Base-by-base conservation (phyloP, 23 tunicate genomes). In the Halocynthia roretzi region DNA sequence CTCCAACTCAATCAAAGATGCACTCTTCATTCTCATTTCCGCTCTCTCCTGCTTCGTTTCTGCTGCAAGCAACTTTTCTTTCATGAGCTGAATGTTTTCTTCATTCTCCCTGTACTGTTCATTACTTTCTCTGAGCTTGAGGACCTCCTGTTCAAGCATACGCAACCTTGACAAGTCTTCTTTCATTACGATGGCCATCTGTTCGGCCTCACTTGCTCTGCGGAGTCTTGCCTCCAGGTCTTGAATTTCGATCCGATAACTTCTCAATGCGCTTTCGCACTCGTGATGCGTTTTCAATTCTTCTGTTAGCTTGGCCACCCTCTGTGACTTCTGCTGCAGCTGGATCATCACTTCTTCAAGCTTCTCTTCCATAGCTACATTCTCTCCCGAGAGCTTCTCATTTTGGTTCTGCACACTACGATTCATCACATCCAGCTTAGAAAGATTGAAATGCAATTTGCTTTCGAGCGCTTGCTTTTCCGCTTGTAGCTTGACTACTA, bases 51-150 rank as follows among this genome's bases (percentile, higher is more conserved):
- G 64, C 67, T 84, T 89, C 31, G 72, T 10, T 69, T 89, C 85
- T 6, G 61, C 74, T 0, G 85, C 75, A 12, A 79, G 10, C 12
- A 89, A 66, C 61, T 84, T 84, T 75, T 89, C 96, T 77, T 80
- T 76, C 54, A 89, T 58, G 14, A 89, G 79, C 12, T 48, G 71
- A 68, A 51, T 52, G 80, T 89, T 89, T 51, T 83, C 80, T 44
- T 76, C 81, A 48, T 83, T 80, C 53, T 82, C 81, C 44, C 80
- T 76, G 61, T 17, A 87, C 76, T 7, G 9, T 54, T 54, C 78
- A 6, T 74, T 74, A 22, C 56, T 53, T 54, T 54, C 64, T 1
- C 64, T 20, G 20, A 74, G 56, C 31, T 74, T 74, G 8, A 74
- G 64, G 18, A 74, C 78, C 20, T 74, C 78, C 20, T 54, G 15